Evolutionary conservation across 1,140 invertebrate species (phyloP), one percentile per base, ranked within the genome.

Genomic region (Philaenus spumarius): DNA sequence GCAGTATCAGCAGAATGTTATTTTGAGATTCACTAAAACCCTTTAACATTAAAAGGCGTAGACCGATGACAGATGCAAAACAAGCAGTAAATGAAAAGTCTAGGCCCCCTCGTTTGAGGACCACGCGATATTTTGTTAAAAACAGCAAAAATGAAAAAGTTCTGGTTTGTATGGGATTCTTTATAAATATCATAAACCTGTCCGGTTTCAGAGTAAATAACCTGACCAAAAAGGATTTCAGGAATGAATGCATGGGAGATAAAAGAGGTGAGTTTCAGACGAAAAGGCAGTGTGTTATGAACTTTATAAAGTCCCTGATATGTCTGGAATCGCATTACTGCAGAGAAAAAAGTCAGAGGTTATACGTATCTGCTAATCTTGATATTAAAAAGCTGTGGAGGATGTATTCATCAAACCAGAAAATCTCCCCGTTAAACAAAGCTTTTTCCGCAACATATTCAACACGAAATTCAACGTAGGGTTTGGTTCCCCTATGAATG

Each of bases 381-480:
- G 45, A 39, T 24, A 45, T 26, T 14, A 54, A 54, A 40, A 55
- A 55, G 37, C 42, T 55, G 7, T 55, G 34, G 20, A 55, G 23
- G 22, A 37, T 55, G 20, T 55, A 45, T 43, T 20, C 23, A 6
- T 35, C 37, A n/a, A 24, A 55, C 7, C 23, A 23, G 37, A 22
- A 20, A 43, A 59, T 39, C 9, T 58, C n/a, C 19, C 23, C 17
- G 46, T 62, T 15, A 62, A 66, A 40, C 26, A 51, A 12, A 14
- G 9, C 48, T 61, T 47, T 43, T 66, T 65, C 43, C n/a, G 62
- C 12, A 48, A 47, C 45, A 60, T 51, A 61, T 57, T 61, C 57
- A 22, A 59, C 58, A 66, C 34, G 19, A 30, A 62, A 14, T 63
- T 39, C 39, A 66, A 63, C 45, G 23, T 65, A 52, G 62, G 55